Base-by-base conservation (phyloP, 2,888 invertebrate genomes). In the Luperina nickerlii region DNA sequence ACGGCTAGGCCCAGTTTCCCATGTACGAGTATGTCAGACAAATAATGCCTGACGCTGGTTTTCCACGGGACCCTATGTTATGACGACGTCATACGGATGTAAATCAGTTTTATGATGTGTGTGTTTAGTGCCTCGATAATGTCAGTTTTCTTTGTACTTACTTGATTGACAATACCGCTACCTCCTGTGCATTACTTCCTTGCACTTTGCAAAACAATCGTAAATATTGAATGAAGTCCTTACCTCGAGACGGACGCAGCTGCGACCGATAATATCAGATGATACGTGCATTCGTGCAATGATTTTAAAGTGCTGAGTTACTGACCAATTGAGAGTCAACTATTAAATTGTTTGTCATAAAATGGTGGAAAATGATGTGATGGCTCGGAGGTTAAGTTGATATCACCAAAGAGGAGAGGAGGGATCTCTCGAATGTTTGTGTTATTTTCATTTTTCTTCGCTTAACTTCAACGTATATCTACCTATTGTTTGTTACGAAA, bases 141-240 rank as follows among this genome's bases (percentile, higher is more conserved):
- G 7, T 2, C 18, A 27, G 38, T 48, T 48, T 45, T 15, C 6
- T 63, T 42, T 54, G 8, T n/a, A 13, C 9, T 24, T n/a, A 13
- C 9, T 24, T 42, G 42, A 27, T 11, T 45, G 5, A 6, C 0
- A 32, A 63, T 65, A 32, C n/a, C 76, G 76, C 83, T 77, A 11
- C 4, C n/a, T 76, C 62, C 27, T 69, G 1, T 63, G 0, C 2
- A 45, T 71, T 82, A 11, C 9, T n/a, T 72, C 60, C 6, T 6
- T 67, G n/a, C 48, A 72, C 32, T 87, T 77, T 77, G 89, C 88
- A 88, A 91, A 92, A 92, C 93, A 93, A 93, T 93, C 92, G 93
- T 95, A 95, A 95, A 95, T 95, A 95, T 94, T 94, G 93, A 91
- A 95, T 93, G 93, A 94, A 92, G 92, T 93, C 89, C 92, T 93